Base-by-base conservation (phyloP, 2,797 vertebrate genomes). In the Acrossocheilus wenchowensis region DNA sequence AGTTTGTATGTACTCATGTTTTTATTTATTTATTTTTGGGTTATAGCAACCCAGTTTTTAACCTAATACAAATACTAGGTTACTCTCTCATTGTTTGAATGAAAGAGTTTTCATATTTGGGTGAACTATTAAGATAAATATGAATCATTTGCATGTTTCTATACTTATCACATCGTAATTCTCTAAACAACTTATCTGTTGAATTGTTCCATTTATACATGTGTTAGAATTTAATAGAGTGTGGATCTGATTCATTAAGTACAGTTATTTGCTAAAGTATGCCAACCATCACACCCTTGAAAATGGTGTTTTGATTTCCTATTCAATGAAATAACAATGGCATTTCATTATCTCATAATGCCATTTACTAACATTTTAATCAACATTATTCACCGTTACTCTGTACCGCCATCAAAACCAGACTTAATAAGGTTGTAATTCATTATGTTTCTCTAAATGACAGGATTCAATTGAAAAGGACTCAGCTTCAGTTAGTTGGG, bases 361-460 rank as follows among this genome's bases (percentile, higher is more conserved):
- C 60, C 68, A 60, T 73, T 69, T 81, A 80, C 81, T 77, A 81
- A 64, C 84, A 78, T 64, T 83, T 75, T 78, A 89, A 84, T 78
- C 86, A 89, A 81, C 54, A 81, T 50, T 39, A 87, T 81, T 85
- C 74, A 30, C 69, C n/a, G 7, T 69, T 81, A 71, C 66, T 82
- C 86, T 30, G 77, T 45, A 82, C 74, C 50, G 45, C 71, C 52
- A 86, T 60, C 84, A 85, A 71, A 90, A 86, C 78, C 72, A 87
- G 88, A 87, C 91, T 85, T 88, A 91, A 88, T 73, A 85, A 73
- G 82, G 79, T 41, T 60, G 79, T 83, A 91, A 90, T 90, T 90
- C 89, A 91, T 91, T 86, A 72, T 64, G 21, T 83, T 87, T 88
- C 78, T 85, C 84, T 88, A 82, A 90, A 91, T 91, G 78, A 68